Percentiles rank a stretch among this genome's conserved stretches.
phyloP scores from a whole-genome alignment of 2,113 vertebrate species.

The Genyomyrus donnyi region DNA sequence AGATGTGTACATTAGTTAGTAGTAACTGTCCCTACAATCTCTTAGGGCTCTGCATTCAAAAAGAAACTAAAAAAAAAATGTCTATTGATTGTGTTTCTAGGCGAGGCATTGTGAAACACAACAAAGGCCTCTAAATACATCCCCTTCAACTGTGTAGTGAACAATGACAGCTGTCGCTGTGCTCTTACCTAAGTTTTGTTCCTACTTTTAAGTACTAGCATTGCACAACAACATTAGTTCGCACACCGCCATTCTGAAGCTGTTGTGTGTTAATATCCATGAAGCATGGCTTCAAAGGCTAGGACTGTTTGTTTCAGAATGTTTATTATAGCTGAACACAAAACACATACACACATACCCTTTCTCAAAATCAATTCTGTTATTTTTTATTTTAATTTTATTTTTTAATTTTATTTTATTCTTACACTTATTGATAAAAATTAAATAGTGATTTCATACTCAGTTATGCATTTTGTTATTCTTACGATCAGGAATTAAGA shows the following conservation, averaged over 20 bases:
- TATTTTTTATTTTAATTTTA: background rate
- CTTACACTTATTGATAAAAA: background rate
- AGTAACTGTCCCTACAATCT: background rate
- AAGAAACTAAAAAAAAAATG: background rate
- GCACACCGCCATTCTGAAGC: background rate
- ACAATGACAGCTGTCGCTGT: background rate
- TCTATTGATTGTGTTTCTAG: background rate
- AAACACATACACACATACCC: background rate
- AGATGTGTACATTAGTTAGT: background rate
- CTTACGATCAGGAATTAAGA: background rate
- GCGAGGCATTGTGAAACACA: background rate
- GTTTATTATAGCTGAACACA: background rate
- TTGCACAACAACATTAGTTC: background rate
- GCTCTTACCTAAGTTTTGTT: background rate
- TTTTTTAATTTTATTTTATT: background rate
- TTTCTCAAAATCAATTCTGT: background rate
- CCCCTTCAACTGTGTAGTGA: background rate
- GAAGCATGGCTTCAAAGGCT: background rate
- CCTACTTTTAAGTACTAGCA: background rate
- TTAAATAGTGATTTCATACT: background rate
- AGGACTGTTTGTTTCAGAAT: background rate
- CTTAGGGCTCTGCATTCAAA: background rate
- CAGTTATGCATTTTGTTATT: background rate
- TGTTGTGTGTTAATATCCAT: background rate
- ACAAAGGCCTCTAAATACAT: background rate